A percentile compares a stretch with the other conserved stretches of the same genome.
Conservation (phyloP, 2,797 vertebrate genomes). For the Heteromormyrus szaboi region DNA sequence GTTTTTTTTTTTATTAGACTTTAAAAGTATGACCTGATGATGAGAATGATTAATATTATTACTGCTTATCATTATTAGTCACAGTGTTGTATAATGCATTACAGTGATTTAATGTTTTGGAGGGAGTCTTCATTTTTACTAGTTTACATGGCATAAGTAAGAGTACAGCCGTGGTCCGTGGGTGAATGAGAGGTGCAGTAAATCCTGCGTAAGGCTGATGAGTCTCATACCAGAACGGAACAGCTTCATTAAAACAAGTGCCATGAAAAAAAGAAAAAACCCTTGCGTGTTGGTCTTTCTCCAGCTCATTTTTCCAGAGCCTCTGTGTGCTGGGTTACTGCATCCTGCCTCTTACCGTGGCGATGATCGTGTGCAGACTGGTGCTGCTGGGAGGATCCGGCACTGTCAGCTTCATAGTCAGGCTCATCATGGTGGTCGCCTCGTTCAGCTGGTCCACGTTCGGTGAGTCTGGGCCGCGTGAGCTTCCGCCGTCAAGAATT, state of each 20-base stretch:
- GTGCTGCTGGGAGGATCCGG: conserved; percentile 65
- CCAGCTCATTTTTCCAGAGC: conserved; percentile 92
- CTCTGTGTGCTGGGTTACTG: conserved; percentile 95
- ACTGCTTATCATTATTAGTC: background rate
- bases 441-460: conserved; percentile 90
- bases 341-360: conserved; percentile 82
- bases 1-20: background rate
- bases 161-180: background rate
- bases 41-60: background rate
- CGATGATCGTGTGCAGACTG: conserved; percentile 82
- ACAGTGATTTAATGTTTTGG: background rate
- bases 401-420: conserved; percentile 64
- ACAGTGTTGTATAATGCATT: background rate
- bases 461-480: conserved; percentile 53
- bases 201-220: background rate
- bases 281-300: background rate
- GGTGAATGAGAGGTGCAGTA: background rate
- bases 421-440: conserved; percentile 70
- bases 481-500: background rate
- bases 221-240: background rate
- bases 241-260: background rate
- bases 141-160: background rate
- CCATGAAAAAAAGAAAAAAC: background rate
- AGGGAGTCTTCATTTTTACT: background rate
- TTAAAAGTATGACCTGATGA: background rate